Percentiles rank a stretch among this genome's conserved stretches.
Conservation (phyloP, 2,113 vertebrate species). For the Hypomesus transpacificus region DNA sequence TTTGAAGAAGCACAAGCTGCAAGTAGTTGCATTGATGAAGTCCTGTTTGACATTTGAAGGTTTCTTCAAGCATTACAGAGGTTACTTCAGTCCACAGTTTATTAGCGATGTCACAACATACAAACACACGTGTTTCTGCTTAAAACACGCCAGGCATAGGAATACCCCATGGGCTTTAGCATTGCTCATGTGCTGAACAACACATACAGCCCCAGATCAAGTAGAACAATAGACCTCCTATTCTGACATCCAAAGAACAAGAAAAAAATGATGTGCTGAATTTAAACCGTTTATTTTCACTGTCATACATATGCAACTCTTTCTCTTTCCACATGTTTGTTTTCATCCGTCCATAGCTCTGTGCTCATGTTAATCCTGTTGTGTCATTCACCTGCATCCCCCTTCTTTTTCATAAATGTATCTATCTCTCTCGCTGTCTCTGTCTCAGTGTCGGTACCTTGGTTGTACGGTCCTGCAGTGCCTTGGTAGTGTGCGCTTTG, state of each 20-base stretch:
- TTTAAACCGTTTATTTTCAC: slow-evolving; percentile 54
- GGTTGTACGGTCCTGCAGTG: slow-evolving; percentile 53
- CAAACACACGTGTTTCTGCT: slow-evolving; percentile 67
- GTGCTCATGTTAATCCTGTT: not conserved
- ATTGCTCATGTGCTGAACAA: slow-evolving; percentile 58
- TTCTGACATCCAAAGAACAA: slow-evolving; percentile 55
- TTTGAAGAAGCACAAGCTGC: slow-evolving; percentile 31
- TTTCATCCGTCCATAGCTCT: too few relatives aligned
- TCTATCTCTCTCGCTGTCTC: not conserved
- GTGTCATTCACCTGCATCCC: not conserved
- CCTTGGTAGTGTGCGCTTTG: slow-evolving; percentile 65
- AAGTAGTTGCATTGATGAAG: slow-evolving; percentile 29
- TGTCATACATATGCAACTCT: slow-evolving; percentile 47
- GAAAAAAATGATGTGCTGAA: slow-evolving; percentile 45
- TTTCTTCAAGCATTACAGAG: slow-evolving; percentile 46
- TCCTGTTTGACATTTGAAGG: slow-evolving; percentile 57
- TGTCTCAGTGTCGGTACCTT: slow-evolving; percentile 46
- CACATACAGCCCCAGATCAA: slow-evolving; percentile 67
- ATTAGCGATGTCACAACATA: slow-evolving; percentile 59
- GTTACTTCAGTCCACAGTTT: slow-evolving; percentile 43
- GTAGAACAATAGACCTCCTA: slow-evolving; percentile 69
- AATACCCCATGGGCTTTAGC: slow-evolving; percentile 56
- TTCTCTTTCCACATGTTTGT: slow-evolving; percentile 1
- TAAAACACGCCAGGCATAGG: slow-evolving; percentile 61
- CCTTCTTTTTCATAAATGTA: not conserved